A percentile compares a stretch with the other conserved stretches of the same genome.
These are phyloP conservation scores for Rhyacophila evoluta DNA, from an alignment of 2,888 invertebrate species.

Conservation along the genomic window DNA sequence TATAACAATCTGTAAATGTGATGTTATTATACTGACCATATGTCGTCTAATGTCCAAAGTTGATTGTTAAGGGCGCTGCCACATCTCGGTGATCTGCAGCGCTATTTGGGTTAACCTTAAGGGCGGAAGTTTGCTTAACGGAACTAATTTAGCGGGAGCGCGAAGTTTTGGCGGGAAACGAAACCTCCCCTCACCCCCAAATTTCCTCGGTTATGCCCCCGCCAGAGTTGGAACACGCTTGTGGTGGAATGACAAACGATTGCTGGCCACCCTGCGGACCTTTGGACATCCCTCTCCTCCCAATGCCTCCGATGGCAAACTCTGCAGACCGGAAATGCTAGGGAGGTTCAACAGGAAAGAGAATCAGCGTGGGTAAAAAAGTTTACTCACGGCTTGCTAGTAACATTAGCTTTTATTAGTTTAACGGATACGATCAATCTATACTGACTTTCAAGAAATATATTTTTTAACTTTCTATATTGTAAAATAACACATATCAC, in stretches of 20 bases:
- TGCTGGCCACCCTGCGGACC: not conserved
- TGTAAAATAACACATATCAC: no score
- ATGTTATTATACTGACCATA: constrained; percentile 10
- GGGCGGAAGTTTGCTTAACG: constrained; percentile 47
- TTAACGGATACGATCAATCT: no score
- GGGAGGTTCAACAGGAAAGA: not conserved
- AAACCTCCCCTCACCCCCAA: constrained; percentile 16
- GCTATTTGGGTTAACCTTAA: constrained; percentile 47
- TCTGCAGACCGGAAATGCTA: constrained; percentile 13
- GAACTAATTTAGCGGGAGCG: constrained; percentile 48
- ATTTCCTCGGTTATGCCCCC: not conserved
- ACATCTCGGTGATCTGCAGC: constrained; percentile 33
- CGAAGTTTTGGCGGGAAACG: constrained; percentile 35
- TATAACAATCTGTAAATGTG: not conserved
- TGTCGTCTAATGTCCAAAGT: constrained; percentile 19
- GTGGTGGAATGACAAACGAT: constrained; percentile 49
- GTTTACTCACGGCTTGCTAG: no score
- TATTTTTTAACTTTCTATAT: no score
- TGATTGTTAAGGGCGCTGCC: constrained; percentile 23
- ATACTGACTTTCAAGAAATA: no score
- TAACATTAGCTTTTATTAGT: no score
- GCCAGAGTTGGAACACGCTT: constrained; percentile 10
- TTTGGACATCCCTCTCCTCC: constrained; percentile 27
- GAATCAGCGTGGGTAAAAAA: not conserved
- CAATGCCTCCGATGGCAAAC: constrained; percentile 1